phyloP scores from a whole-genome alignment of 1,140 invertebrate species.

The Anoplolepis gracilipes region DNA sequence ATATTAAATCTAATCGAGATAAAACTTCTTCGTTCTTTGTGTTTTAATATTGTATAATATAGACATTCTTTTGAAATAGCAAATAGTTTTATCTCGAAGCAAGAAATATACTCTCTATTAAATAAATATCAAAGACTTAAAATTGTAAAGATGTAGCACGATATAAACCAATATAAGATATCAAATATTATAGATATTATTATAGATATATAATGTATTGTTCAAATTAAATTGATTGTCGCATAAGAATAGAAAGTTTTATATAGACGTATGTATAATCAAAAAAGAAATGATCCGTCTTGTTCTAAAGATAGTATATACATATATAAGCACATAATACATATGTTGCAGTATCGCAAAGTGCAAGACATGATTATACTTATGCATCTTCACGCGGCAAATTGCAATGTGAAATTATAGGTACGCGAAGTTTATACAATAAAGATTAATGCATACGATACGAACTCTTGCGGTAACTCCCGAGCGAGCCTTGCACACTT shows the following conservation, averaged over 20 bases:
- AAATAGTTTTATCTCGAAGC: background rate
- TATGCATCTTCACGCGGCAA: slow-evolving; percentile 48
- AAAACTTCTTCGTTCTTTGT: background rate
- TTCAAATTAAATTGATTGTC: slow-evolving; percentile 16
- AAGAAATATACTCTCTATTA: background rate
- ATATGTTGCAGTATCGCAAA: slow-evolving; percentile 35
- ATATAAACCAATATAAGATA: background rate
- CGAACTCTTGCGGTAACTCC: slow-evolving; percentile 50
- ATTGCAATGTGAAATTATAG: slow-evolving; percentile 61
- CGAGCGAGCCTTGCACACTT: slow-evolving; percentile 16
- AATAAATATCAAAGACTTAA: background rate
- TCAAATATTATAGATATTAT: background rate
- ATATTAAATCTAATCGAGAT: background rate
- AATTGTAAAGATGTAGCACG: background rate
- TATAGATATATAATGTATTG: background rate
- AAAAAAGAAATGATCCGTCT: slow-evolving; percentile 29
- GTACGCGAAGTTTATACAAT: slow-evolving; percentile 57
- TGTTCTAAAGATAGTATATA: background rate
- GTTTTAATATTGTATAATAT: slow-evolving; percentile 12
- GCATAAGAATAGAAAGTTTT: background rate
- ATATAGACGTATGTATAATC: background rate
- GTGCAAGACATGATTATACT: slow-evolving; percentile 54
- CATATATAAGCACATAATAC: slow-evolving; percentile 6
- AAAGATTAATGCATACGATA: slow-evolving; percentile 59
- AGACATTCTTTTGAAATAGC: background rate